Percentiles rank a stretch among this genome's conserved stretches.
Evolutionary conservation across 2,888 invertebrate species (phyloP).

Genomic region (Brenthis daphne): DNA sequence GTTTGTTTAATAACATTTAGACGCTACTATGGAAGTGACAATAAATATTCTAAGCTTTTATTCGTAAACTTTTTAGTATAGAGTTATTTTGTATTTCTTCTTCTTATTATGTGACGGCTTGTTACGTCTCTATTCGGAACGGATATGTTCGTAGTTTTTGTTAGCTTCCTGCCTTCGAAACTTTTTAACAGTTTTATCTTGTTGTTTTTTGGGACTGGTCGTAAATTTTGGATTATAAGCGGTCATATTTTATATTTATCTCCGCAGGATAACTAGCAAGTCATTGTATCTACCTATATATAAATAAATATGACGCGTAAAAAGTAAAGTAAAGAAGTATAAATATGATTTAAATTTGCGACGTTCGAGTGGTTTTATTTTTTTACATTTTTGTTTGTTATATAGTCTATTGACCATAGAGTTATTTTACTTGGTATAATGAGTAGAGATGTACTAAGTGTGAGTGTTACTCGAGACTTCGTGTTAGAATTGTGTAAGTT

Average conservation of each 20-base stretch:
- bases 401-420: too few species aligned
- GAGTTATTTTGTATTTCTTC: constrained; percentile 61
- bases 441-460: too few species aligned
- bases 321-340: too few species aligned
- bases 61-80: constrained; percentile 64
- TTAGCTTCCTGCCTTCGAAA: constrained; percentile 65
- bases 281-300: constrained; percentile 16
- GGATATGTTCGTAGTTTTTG: constrained; percentile 71
- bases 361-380: too few species aligned
- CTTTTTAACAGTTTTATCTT: constrained; percentile 69
- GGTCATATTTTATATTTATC: constrained; percentile 39
- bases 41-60: constrained; percentile 70
- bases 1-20: constrained; percentile 82
- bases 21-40: constrained; percentile 69
- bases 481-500: too few species aligned
- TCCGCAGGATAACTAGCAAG: constrained; percentile 22
- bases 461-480: too few species aligned
- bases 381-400: too few species aligned
- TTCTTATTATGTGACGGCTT: constrained; percentile 20
- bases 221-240: constrained; percentile 65
- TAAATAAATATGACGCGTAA: neutral
- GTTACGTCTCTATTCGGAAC: constrained; percentile 46
- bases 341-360: too few species aligned
- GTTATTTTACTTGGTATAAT: too few species aligned
- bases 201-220: constrained; percentile 47